A percentile compares a stretch with the other conserved stretches of the same genome.
phyloP scores from a whole-genome alignment of 2,888 invertebrate genomes.

The Yponomeuta sedellus region DNA sequence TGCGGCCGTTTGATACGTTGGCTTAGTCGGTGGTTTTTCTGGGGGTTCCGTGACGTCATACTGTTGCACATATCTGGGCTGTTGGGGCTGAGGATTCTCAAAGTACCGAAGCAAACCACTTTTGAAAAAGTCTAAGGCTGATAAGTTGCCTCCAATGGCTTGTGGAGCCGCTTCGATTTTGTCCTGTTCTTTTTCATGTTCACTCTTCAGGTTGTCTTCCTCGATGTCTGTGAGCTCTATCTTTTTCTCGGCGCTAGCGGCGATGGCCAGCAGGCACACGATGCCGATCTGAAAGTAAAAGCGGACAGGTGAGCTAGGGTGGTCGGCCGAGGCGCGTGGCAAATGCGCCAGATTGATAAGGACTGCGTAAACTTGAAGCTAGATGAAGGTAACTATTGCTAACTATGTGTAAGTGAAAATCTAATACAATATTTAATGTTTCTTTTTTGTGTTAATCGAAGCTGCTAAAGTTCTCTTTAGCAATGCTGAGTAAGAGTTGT shows the following conservation, averaged over 20 bases:
- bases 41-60: slow-evolving; percentile 63
- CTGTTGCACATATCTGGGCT: slow-evolving; percentile 56
- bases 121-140: slow-evolving; percentile 52
- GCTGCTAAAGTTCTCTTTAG: no score
- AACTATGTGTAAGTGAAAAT: no score
- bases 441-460: no score
- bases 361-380: slow-evolving; percentile 6
- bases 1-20: slow-evolving; percentile 35
- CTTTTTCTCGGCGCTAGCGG: slow-evolving; percentile 75
- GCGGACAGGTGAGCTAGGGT: slow-evolving; percentile 39
- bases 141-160: slow-evolving; percentile 20
- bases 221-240: slow-evolving; percentile 86
- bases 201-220: slow-evolving; percentile 80
- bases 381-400: no score
- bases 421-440: no score
- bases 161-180: slow-evolving; percentile 32
- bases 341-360: slow-evolving; percentile 36
- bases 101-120: slow-evolving; percentile 50
- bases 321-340: slow-evolving; percentile 36
- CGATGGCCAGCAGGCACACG: slow-evolving; percentile 41
- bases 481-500: no score
- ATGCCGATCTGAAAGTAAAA: slow-evolving; percentile 66
- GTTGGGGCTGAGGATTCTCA: slow-evolving; percentile 40
- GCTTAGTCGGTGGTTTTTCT: slow-evolving; percentile 38
- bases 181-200: slow-evolving; percentile 57